These are phyloP conservation scores for Cacatua alba DNA, from an alignment of 2,113 vertebrate genomes.

Conservation along the genomic window DNA sequence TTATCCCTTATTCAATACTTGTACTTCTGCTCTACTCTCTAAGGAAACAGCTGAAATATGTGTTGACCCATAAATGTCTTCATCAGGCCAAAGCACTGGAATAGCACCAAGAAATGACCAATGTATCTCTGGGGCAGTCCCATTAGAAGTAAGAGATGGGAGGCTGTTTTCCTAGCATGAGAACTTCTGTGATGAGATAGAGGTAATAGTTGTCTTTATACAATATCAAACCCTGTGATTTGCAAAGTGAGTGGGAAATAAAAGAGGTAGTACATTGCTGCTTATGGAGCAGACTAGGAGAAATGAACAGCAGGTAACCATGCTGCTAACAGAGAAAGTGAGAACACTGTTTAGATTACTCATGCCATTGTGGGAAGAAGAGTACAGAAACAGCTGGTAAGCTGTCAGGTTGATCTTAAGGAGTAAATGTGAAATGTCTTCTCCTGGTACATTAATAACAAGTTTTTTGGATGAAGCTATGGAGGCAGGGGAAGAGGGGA, in stretches of 20 bases:
- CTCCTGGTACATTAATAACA: conserved; percentile 45
- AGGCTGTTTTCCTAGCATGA: neutral
- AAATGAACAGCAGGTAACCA: conserved; percentile 65
- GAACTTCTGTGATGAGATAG: neutral
- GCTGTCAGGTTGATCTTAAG: conserved; percentile 73
- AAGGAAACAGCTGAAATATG: neutral
- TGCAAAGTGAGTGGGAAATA: conserved; percentile 37
- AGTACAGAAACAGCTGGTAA: conserved; percentile 75
- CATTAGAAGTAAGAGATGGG: neutral
- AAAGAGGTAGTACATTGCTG: neutral
- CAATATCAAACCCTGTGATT: neutral
- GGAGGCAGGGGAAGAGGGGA: neutral
- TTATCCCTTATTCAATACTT: neutral
- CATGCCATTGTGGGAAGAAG: conserved; percentile 70
- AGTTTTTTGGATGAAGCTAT: conserved; percentile 52
- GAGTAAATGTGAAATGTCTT: conserved; percentile 69
- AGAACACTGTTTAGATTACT: conserved; percentile 62
- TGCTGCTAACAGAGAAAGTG: conserved; percentile 61
- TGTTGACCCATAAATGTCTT: neutral
- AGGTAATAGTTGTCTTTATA: neutral
- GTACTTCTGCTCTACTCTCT: neutral
- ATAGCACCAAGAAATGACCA: neutral
- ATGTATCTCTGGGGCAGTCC: neutral
- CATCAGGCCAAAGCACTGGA: neutral
- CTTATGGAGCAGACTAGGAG: conserved; percentile 22